Evolutionary conservation across 1,140 invertebrate genomes (phyloP), one percentile per base, ranked within the genome.

Genomic region (Hycleus cichorii): DNA sequence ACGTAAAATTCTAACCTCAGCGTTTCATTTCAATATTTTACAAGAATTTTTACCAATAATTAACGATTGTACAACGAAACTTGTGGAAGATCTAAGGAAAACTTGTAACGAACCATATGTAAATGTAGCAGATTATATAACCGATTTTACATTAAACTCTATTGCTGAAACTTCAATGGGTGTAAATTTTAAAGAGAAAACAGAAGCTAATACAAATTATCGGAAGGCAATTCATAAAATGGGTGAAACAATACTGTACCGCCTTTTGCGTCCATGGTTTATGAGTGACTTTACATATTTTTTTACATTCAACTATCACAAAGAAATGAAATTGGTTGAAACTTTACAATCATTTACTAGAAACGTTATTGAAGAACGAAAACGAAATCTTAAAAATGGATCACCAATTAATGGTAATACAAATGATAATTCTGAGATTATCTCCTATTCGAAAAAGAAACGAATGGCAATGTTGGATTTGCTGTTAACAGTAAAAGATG

Each of bases 121-220:
- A 26, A 47, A 60, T 46, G 42, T 60, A 27, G 39, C 39, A n/a
- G 39, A 46, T 27, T 43, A 38, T 12, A 60, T 63, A 7, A 40
- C 51, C 6, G 32, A 55, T 4, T 60, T 59, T n/a, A 56, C 61
- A 3, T 27, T 63, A 9, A 43, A 46, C 9, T 51, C 52, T 39
- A 60, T 63, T n/a, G 49, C 48, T 42, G 89, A 92, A 73, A 88
- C 88, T 49, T 87, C 88, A n/a, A 92, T 93, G 89, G 91, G 90
- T 2, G 82, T 80, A 25, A 79, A 80, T 56, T 76, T 91, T 39
- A 75, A 83, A 68, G 79, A 81, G 26, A 81, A 84, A 69, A 69
- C 74, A 50, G 69, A 81, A 50, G 73, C 68, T 44, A 72, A 76
- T 4, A 78, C 83, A 12, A 81, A 82, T 24, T 81, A 87, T 58